Base-by-base conservation (phyloP, 2,888 invertebrate genomes). In the Pinctada fucata region DNA sequence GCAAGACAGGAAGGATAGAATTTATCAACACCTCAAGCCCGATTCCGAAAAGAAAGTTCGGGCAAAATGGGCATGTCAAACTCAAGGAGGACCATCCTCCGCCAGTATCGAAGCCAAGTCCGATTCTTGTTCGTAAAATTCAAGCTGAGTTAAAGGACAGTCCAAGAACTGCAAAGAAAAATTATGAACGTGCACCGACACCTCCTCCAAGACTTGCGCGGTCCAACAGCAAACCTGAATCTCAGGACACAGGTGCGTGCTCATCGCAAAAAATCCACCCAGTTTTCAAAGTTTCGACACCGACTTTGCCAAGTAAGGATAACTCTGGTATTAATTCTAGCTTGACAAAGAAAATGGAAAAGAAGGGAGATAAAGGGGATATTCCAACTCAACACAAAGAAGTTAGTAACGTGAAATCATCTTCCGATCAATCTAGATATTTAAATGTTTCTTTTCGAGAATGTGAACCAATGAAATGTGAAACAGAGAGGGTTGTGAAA, bases 151-250 rank as follows among this genome's bases (percentile, higher is more conserved):
- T 58, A 13, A 58, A 58, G 58, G 58, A 58, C 58, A 58, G 58
- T 58, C 58, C 58, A 13, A 58, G 8, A 58, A 6, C 58, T 58
- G 58, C 13, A 13, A 58, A 58, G 58, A 58, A 58, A 13, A 10
- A 6, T 10, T 58, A 58, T 58, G 73, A 73, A n/a, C 73, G 73
- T 50, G 73, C 73, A 8, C 73, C 73, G 13, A 73, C 73, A 6
- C 73, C 73, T 13, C 73, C 73, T 48, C 73, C 73, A 49, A 50
- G 73, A n/a, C 63, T 64, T 31, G 48, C 64, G 4, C 63, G 64
- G n/a, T 8, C 16, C n/a, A 64, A 65, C n/a, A 13, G 13, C 48
- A 64, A 64, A 5, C 5, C 10, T 13, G 49, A 48, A 47, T 64
- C 63, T 5, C 47, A n/a, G 48, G 48, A 73, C 13, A 47, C 1